Evolutionary conservation across 2,797 vertebrate genomes (phyloP), one percentile per base, ranked within the genome.

Genomic region (Prionace glauca): DNA sequence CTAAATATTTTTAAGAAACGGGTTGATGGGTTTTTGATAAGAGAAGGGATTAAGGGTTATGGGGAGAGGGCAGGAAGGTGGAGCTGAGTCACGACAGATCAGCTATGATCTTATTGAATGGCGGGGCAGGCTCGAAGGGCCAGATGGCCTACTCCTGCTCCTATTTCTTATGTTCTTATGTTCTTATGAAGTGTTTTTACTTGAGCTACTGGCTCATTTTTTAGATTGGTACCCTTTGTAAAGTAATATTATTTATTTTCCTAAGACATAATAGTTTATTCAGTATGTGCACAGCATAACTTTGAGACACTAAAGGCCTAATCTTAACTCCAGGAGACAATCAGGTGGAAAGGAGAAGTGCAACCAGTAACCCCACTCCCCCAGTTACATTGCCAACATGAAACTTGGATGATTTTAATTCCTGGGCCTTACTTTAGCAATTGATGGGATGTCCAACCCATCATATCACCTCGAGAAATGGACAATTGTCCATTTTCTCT

Each of bases 291-390:
- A 97, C 97, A 96, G 96, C 96, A 96, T 96, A 45, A 88, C 69
- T 22, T 71, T 93, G 36, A 93, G 60, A 95, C 96, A 97, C 96
- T 97, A 29, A 97, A 97, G 96, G 96, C 96, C 95, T 97, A 96
- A 97, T 96, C 97, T 88, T 88, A 32, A 88, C 29, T 26, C 86
- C 12, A 11, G 22, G 41, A 50, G 84, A 41, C 22, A 24, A 56
- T 50, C 45, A 22, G 84, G 45, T 26, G 20, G 20, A 20, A 56
- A 20, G 45, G 84, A 4, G 22, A 29, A 74, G 9, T 32, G 29
- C 29, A 9, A 32, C 7, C 10, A 74, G 8, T 29, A 72, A 72
- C 41, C 45, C 45, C 45, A 50, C 45, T 5, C 24, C 26, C 71
- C 22, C 81, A 84, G 4, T 45, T 4, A 71, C 26, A 22, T 71